A percentile compares a stretch with the other conserved stretches of the same genome.
phyloP scores from a whole-genome alignment of 2,888 invertebrate genomes.

The Eristalinus sepulchralis region DNA sequence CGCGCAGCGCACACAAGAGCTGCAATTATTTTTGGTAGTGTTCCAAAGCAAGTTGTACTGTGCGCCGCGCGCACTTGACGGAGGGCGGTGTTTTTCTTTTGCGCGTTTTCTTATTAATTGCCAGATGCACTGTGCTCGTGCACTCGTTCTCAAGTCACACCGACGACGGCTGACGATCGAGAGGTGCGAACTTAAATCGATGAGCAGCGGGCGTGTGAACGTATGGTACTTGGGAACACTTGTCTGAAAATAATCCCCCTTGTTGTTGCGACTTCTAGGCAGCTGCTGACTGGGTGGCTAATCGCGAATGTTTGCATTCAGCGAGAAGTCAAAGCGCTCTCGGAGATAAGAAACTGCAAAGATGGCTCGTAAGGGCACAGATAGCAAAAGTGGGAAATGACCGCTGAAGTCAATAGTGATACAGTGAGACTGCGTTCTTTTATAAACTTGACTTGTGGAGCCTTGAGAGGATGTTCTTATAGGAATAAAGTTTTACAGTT shows the following conservation, averaged over 20 bases:
- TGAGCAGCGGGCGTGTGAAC: not conserved
- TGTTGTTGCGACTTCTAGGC: not conserved
- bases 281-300: not conserved
- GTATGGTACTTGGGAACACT: not conserved
- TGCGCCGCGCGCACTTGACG: not conserved
- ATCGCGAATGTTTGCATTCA: not conserved
- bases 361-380: not conserved
- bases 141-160: slow-evolving; percentile 1
- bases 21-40: not conserved
- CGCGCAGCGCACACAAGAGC: not conserved
- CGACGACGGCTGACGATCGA: not conserved
- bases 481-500: too few species aligned
- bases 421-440: too few species aligned
- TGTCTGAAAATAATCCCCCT: not conserved
- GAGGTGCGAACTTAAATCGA: not conserved
- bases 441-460: too few species aligned
- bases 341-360: not conserved
- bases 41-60: not conserved
- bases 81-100: not conserved
- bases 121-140: slow-evolving; percentile 9
- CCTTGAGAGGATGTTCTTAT: too few species aligned
- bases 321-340: not conserved
- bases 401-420: not conserved
- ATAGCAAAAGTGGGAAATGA: not conserved
- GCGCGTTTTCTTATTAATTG: slow-evolving; percentile 26